Base-by-base conservation (phyloP, 2,888 invertebrate species). In the Cremastobaeus sp. region DNA sequence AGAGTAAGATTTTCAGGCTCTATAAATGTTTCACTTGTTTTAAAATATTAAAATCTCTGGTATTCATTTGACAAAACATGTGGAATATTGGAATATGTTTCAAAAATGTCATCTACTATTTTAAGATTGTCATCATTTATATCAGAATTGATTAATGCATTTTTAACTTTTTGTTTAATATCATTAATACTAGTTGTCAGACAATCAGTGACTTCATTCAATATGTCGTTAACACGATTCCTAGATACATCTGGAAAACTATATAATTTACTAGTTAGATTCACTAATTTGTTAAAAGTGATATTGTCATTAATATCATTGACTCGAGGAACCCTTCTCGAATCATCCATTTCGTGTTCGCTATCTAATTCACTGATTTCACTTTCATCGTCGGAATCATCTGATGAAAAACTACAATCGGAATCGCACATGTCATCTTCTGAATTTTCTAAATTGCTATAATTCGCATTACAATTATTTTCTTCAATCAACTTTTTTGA, bases 41-140 rank as follows among this genome's bases (percentile, higher is more conserved):
- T 37, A 8, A 37, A 37, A 15, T 8, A 37, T 37, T 37, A 3
- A 15, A 37, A 15, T 8, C 17, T 8, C 3, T n/a, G 6, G 18
- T 37, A 37, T 8, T 37, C 37, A 37, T 15, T 37, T 3, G 37
- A 37, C n/a, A 37, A 17, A 37, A 2, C 18, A 9, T 9, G 1
- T 9, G 37, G 15, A 37, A 17, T 2, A 8, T 2, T 6, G 3
- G 37, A 15, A 17, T 8, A 37, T n/a, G 15, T 37, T 1, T 37
- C 37, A 17, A 52, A 52, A n/a, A n/a, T n/a, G 15, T 37, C 25
- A 35, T 35, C 37, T 0, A 48, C 14, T 18, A 20, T 50, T 3
- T 34, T 5, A 20, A 20, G 48, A 12, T 20, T 20, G 3, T 47
- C 8, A 37, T 17, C n/a, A 17, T 8, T 37, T 8, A 9, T n/a